Conservation (phyloP, 30 jellyfish, hydroid and myxozoan genomes). For the Haliclystus octoradiatus region DNA sequence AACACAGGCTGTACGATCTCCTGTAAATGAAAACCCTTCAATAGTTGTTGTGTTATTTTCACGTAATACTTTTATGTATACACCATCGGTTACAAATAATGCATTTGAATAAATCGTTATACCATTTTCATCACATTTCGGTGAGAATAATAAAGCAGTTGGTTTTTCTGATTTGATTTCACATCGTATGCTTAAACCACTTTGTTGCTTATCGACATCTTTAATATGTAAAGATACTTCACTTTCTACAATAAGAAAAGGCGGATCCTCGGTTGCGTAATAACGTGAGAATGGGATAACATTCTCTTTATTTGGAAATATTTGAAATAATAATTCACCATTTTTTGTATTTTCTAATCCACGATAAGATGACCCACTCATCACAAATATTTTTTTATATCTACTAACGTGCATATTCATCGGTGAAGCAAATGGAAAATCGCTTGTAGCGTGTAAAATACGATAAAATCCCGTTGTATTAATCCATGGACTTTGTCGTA, state of each 20-base stretch:
- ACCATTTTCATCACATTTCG: neutral
- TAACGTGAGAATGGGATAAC: neutral
- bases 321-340: slow-evolving; percentile 2
- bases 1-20: neutral
- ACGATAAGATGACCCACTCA: neutral
- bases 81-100: neutral
- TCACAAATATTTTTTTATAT: neutral
- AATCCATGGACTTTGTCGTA: neutral
- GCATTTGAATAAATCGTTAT: neutral
- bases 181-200: neutral
- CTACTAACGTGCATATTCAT: neutral
- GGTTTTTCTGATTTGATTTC: neutral
- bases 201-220: neutral
- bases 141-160: neutral
- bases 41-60: neutral
- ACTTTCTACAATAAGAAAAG: neutral
- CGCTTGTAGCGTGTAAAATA: neutral
- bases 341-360: neutral
- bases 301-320: neutral
- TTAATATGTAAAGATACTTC: slow-evolving; percentile 1
- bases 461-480: slow-evolving; percentile 3
- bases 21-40: neutral
- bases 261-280: slow-evolving; percentile 19
- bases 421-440: slow-evolving; percentile 1
- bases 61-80: neutral